A percentile compares a stretch with the other conserved stretches of the same genome.
Evolutionary conservation across 2,113 vertebrate species (phyloP).

Genomic region (Speoplatyrhinus poulsoni): DNA sequence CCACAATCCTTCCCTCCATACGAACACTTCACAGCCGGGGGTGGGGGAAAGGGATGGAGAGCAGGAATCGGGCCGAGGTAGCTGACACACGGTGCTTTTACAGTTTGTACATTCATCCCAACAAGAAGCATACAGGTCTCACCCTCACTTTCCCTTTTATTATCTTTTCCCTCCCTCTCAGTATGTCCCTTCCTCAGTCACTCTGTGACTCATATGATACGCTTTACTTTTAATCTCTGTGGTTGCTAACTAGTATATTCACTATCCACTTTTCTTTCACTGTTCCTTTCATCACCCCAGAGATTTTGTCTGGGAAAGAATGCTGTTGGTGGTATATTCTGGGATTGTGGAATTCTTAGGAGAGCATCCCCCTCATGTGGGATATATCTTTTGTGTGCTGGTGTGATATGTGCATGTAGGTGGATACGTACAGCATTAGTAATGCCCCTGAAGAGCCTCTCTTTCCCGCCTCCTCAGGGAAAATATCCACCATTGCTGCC

Average conservation of each 20-base stretch:
- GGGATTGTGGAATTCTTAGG: background rate
- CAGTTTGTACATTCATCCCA: background rate
- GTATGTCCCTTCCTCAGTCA: background rate
- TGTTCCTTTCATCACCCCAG: constrained; percentile 6
- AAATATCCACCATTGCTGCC: constrained; percentile 20
- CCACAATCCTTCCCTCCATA: constrained; percentile 34
- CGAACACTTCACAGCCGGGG: constrained; percentile 73
- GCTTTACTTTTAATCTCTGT: background rate
- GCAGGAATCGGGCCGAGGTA: constrained; percentile 20
- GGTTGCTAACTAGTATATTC: constrained; percentile 17
- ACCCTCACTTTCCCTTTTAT: background rate
- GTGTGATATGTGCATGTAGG: constrained; percentile 38
- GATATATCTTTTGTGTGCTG: constrained; percentile 32
- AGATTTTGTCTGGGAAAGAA: constrained; percentile 43
- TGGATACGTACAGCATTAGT: constrained; percentile 41
- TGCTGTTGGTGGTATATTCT: constrained; percentile 32
- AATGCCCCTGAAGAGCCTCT: constrained; percentile 48
- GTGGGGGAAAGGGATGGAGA: no score
- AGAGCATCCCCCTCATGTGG: constrained; percentile 31
- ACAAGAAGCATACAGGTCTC: background rate
- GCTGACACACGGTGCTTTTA: constrained; percentile 26
- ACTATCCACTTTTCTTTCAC: constrained; percentile 1
- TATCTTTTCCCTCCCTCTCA: background rate
- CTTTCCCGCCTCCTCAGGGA: constrained; percentile 47
- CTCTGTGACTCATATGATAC: constrained; percentile 2